phyloP scores from a whole-genome alignment of 2,113 vertebrate species.

The Tragelaphus strepsiceros region DNA sequence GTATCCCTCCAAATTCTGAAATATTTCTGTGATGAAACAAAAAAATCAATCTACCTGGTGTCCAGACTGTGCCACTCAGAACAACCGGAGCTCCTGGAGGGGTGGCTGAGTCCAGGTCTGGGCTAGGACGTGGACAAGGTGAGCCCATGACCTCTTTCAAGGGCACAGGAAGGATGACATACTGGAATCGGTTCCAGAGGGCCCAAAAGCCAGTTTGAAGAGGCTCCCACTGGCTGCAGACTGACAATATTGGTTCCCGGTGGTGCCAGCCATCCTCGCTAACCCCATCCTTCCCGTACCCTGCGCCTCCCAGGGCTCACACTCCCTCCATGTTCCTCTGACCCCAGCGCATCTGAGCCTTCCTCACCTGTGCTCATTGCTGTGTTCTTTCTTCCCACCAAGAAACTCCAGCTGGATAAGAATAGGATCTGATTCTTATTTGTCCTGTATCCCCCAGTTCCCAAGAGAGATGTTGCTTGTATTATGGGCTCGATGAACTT shows the following conservation, averaged over 20 bases:
- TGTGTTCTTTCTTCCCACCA: not conserved
- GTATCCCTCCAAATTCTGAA: not conserved
- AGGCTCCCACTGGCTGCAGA: not conserved
- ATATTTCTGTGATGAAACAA: not conserved
- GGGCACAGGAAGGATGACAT: not conserved
- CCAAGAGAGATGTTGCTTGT: fast-evolving
- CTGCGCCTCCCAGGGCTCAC: not conserved
- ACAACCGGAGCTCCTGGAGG: not conserved
- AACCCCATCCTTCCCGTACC: fast-evolving
- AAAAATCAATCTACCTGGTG: not conserved
- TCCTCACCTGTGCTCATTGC: fast-evolving
- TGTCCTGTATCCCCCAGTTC: too few relatives aligned
- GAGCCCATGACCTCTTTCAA: fast-evolving
- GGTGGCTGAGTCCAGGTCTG: fast-evolving
- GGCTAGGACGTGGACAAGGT: fast-evolving
- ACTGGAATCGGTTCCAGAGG: fast-evolving
- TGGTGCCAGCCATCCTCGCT: fast-evolving
- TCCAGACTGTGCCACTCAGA: fast-evolving
- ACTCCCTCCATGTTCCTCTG: too few relatives aligned
- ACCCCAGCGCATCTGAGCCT: fast-evolving
- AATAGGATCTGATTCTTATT: fast-evolving
- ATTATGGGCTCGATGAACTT: fast-evolving
- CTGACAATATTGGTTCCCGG: fast-evolving
- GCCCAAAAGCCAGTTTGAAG: fast-evolving
- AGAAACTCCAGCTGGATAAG: fast-evolving